phyloP scores from a whole-genome alignment of 2,888 invertebrate genomes.

The Autographa gamma region DNA sequence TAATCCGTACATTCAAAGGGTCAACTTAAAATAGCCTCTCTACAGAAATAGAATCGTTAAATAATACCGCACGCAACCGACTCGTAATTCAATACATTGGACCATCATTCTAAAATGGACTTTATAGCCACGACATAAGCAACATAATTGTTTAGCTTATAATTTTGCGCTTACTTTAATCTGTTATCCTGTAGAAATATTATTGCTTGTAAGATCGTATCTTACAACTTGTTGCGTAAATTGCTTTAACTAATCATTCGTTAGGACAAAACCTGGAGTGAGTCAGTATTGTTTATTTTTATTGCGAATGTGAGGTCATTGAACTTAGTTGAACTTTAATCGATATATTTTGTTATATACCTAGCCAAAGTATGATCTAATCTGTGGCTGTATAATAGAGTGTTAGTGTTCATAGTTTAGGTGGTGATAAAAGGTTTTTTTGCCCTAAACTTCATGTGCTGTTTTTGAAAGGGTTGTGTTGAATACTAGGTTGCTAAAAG shows the following conservation, averaged over 20 bases:
- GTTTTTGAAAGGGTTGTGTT: background rate
- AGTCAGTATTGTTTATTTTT: constrained; percentile 25
- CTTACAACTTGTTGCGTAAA: constrained; percentile 39
- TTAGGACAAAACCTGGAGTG: constrained; percentile 23
- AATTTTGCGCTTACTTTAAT: constrained; percentile 43
- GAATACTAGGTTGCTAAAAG: background rate
- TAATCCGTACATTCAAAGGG: constrained; percentile 35
- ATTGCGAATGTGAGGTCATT: constrained; percentile 25
- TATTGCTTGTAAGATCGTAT: constrained; percentile 52
- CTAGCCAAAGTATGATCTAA: constrained; percentile 23
- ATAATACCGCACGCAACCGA: constrained; percentile 47
- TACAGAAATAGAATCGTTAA: constrained; percentile 44
- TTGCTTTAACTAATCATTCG: constrained; percentile 49
- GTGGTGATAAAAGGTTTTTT: background rate
- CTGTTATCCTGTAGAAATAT: constrained; percentile 50
- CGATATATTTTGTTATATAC: constrained; percentile 16
- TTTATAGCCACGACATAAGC: constrained; percentile 23
- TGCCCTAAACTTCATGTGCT: background rate
- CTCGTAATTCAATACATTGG: constrained; percentile 38
- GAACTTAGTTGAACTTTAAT: constrained; percentile 26
- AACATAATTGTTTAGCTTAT: constrained; percentile 42
- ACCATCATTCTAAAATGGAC: constrained; percentile 40
- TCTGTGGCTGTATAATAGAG: constrained; percentile 32
- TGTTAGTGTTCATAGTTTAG: background rate
- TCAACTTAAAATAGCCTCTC: constrained; percentile 46